Percentiles rank a stretch among this genome's conserved stretches.
phyloP scores from a whole-genome alignment of 2,113 vertebrate genomes.

The Oncorhynchus keta region DNA sequence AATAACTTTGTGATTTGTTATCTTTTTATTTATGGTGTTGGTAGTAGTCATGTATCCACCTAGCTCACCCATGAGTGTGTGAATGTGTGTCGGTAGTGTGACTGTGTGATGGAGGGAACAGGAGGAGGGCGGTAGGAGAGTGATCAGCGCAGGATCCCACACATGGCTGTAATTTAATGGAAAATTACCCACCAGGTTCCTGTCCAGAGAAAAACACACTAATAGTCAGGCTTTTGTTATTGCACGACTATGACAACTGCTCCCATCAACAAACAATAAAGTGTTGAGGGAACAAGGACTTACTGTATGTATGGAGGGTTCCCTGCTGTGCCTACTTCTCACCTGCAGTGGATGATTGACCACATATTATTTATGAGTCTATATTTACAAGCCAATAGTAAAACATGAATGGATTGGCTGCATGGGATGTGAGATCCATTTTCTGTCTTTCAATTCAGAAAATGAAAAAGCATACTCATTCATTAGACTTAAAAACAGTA shows the following conservation, averaged over 20 bases:
- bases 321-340: constrained; percentile 57
- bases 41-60: constrained; percentile 28
- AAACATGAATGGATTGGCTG: background rate
- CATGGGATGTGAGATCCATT: too few relatives aligned
- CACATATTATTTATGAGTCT: constrained; percentile 6
- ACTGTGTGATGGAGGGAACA: constrained; percentile 12
- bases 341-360: constrained; percentile 26
- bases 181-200: constrained; percentile 58
- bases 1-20: background rate
- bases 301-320: constrained; percentile 63
- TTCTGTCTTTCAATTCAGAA: too few relatives aligned
- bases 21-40: constrained; percentile 9
- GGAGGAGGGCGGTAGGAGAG: background rate
- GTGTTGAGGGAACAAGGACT: constrained; percentile 60
- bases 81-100: constrained; percentile 14
- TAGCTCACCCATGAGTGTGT: constrained; percentile 16
- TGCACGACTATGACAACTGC: constrained; percentile 81
- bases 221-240: constrained; percentile 73
- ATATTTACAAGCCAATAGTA: background rate
- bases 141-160: constrained; percentile 65
- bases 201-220: constrained; percentile 70
- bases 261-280: constrained; percentile 68
- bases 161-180: constrained; percentile 80
- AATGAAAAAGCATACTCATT: too few relatives aligned
- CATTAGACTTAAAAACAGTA: too few relatives aligned